These are phyloP conservation scores for Sylvietta virens DNA, from an alignment of 2,113 vertebrate genomes.

Conservation along the genomic window DNA sequence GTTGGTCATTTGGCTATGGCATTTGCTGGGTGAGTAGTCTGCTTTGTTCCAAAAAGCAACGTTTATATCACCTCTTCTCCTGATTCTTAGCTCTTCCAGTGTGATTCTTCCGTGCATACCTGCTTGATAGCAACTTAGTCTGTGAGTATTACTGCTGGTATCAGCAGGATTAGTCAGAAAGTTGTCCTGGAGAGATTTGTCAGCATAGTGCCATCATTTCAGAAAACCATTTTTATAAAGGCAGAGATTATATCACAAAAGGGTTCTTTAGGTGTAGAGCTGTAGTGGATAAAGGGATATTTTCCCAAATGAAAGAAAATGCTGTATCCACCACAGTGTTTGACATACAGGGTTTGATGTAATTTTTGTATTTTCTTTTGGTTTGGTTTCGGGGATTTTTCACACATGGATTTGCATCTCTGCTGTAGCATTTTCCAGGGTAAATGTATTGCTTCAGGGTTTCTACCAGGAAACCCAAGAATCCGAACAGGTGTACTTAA, in stretches of 20 bases:
- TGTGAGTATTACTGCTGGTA: background rate
- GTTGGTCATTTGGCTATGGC: constrained; percentile 33
- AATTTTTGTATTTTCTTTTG: background rate
- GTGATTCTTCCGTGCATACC: background rate
- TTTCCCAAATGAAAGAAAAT: background rate
- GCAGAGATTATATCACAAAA: background rate
- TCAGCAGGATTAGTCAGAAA: background rate
- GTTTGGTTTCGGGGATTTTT: accelerated
- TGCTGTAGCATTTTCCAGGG: background rate
- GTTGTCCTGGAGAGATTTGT: background rate
- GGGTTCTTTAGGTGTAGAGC: background rate
- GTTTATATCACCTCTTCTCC: background rate
- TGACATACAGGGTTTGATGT: background rate
- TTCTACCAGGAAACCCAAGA: background rate
- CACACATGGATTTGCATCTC: background rate
- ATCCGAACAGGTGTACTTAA: background rate
- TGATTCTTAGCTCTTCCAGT: background rate
- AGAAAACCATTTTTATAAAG: background rate
- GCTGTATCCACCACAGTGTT: background rate
- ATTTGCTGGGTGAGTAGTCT: background rate
- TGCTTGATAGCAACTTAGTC: background rate
- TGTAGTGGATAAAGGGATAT: background rate
- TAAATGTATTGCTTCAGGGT: background rate
- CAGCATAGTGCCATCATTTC: background rate
- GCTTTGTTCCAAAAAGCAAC: background rate